Evolutionary conservation across 1,140 invertebrate genomes (phyloP).

Genomic region (Yoshiicerus persimilis): DNA sequence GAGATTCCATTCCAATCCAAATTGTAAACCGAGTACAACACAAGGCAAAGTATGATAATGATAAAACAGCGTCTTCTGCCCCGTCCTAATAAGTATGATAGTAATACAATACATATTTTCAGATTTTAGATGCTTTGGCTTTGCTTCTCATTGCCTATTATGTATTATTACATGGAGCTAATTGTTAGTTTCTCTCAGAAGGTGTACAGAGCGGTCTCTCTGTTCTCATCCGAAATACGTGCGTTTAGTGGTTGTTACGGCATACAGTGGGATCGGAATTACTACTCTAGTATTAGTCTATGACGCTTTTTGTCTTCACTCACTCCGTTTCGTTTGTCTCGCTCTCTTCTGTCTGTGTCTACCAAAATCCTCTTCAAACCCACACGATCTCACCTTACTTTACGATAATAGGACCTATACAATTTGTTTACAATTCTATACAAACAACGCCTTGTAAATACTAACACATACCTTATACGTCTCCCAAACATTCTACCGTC

Average conservation of each 20-base stretch:
- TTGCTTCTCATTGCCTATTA: neutral
- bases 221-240: slow-evolving; percentile 19
- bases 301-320: neutral
- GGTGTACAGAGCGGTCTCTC: slow-evolving; percentile 29
- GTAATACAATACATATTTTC: neutral
- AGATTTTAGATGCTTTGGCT: neutral
- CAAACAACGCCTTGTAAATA: neutral
- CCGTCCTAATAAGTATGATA: neutral
- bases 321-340: neutral
- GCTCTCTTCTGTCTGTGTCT: neutral
- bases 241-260: neutral
- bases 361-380: neutral
- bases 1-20: neutral
- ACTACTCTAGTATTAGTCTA: slow-evolving; percentile 1
- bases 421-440: slow-evolving; percentile 21
- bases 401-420: neutral
- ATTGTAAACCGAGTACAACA: neutral
- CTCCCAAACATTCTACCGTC: neutral
- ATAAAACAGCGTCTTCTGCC: neutral
- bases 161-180: neutral
- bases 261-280: slow-evolving; percentile 9
- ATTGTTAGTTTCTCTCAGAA: slow-evolving; percentile 33
- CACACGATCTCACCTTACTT: neutral
- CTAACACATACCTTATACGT: neutral
- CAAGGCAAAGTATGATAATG: neutral